Evolutionary conservation across 2,113 vertebrate genomes (phyloP), one percentile per base, ranked within the genome.

Genomic region (Spermophilus dauricus): DNA sequence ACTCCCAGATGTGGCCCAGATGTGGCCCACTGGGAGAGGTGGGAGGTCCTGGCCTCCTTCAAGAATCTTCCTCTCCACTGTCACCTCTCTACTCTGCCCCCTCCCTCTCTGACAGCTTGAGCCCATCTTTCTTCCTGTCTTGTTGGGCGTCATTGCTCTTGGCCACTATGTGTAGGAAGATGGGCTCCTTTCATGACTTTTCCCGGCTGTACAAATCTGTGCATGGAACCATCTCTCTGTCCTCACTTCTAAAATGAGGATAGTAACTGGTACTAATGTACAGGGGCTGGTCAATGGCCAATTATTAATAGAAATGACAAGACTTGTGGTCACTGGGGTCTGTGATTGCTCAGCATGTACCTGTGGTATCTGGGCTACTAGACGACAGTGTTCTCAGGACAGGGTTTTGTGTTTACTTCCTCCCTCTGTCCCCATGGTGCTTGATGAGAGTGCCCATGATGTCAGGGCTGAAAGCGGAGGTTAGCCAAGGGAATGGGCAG

Each of bases 301-400:
- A 2, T 26, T 26, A 28, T 37, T 37, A 78, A 34, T 4, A 75
- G 70, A 45, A 16, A 61, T 42, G 48, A 76, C 45, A 53, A 0
- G 48, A 22, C 1, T 1, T 0, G 0, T 4, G 17, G 51, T 32
- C 76, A 37, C 11, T 37, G 17, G 3, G 4, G 6, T 2, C 9
- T 65, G 34, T 65, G 18, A n/a, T 85, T 34, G 42, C 48, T 89
- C 70, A 24, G 61, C 17, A 1, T 0, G 2, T 4, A 10, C 18
- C 28, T 53, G 77, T 28, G 0, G 32, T 73, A 20, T 87, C 72
- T 72, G 45, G n/a, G 56, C 51, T 20, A 63, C 14, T 30, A 30
- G 22, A 73, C 56, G 69, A 22, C 8, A 22, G 18, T 0, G 2
- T 37, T 69, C 51, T 85, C 9, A 22, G 75, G 32, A 30, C 28